These are phyloP conservation scores for Seladonia tumulorum DNA, from an alignment of 2,888 invertebrate species.

Conservation along the genomic window DNA sequence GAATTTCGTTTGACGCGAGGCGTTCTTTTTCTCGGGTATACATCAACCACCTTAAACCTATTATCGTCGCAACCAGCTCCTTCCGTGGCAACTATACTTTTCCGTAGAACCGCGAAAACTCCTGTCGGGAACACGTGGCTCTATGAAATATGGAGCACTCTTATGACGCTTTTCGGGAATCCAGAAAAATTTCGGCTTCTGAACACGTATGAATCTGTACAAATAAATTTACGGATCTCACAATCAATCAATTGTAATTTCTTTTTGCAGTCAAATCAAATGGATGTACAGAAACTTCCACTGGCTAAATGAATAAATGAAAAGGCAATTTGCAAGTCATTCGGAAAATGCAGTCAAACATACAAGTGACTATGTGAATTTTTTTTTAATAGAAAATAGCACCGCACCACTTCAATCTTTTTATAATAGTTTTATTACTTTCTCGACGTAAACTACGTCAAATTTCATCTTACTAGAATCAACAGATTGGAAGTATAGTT, in stretches of 20 bases:
- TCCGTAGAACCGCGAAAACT: conserved; percentile 9
- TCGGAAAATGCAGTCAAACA: too few relatives aligned
- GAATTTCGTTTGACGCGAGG: neutral
- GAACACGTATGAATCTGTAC: neutral
- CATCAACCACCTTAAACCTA: neutral
- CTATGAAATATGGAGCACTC: conserved; percentile 19
- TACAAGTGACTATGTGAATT: too few relatives aligned
- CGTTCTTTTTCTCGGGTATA: neutral
- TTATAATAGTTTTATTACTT: too few relatives aligned
- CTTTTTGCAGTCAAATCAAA: too few relatives aligned
- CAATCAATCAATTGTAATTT: too few relatives aligned
- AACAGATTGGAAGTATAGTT: neutral
- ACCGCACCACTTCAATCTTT: too few relatives aligned
- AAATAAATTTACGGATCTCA: neutral
- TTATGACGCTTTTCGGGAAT: neutral
- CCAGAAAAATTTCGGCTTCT: neutral
- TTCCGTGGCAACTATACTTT: neutral
- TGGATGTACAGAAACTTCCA: too few relatives aligned
- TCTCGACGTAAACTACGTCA: too few relatives aligned
- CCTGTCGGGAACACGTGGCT: conserved; percentile 25
- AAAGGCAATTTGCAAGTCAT: too few relatives aligned
- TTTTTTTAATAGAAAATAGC: too few relatives aligned
- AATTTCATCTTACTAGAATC: neutral
- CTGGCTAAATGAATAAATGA: too few relatives aligned
- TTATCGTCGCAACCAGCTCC: neutral